Evolutionary conservation across 2,888 invertebrate species (phyloP).

Genomic region (Epiblema foenella): DNA sequence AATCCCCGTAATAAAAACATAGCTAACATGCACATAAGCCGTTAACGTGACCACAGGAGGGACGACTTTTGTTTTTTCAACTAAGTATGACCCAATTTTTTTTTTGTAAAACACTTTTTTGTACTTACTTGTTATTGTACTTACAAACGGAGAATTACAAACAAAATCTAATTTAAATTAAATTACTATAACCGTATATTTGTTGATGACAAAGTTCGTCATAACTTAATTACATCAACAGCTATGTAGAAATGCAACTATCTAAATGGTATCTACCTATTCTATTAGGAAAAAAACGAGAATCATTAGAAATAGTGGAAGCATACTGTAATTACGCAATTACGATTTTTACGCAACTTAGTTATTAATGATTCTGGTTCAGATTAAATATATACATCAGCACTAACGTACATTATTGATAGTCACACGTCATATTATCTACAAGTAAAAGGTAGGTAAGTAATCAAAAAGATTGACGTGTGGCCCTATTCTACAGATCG

Average conservation of each 20-base stretch:
- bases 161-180: not conserved
- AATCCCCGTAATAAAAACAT: too few relatives aligned
- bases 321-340: not conserved
- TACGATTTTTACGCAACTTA: not conserved
- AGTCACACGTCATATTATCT: too few relatives aligned
- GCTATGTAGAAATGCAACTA: not conserved
- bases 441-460: too few relatives aligned
- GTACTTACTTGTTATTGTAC: too few relatives aligned
- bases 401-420: too few relatives aligned
- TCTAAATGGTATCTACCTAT: not conserved
- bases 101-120: too few relatives aligned
- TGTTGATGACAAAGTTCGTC: not conserved
- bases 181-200: not conserved
- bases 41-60: too few relatives aligned
- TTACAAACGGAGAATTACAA: too few relatives aligned
- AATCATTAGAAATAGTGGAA: not conserved
- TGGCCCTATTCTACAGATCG: not conserved
- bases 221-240: not conserved
- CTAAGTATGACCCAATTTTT: too few relatives aligned
- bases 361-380: not conserved
- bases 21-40: too few relatives aligned
- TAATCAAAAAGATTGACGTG: constrained; percentile 6
- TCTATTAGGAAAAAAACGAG: not conserved
- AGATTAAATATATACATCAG: too few relatives aligned
- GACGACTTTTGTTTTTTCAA: too few relatives aligned